Conservation (phyloP, 2,888 invertebrate genomes). For the Spisula solida region DNA sequence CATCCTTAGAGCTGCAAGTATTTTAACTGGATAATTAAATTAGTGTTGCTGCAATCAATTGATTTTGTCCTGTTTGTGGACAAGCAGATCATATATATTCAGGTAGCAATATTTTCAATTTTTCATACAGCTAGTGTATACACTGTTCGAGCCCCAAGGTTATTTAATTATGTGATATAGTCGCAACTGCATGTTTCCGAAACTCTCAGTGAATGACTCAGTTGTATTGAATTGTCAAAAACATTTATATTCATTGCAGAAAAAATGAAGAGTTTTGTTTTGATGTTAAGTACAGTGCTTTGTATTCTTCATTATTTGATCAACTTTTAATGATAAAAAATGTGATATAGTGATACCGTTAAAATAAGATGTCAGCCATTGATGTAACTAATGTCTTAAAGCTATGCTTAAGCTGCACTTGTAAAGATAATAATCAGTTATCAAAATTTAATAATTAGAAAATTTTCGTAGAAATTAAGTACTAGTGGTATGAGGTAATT, state of each 20-base stretch:
- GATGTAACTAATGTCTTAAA: background rate
- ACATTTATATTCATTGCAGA: background rate
- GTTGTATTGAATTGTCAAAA: background rate
- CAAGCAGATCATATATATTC: too few species aligned
- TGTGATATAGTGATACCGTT: background rate
- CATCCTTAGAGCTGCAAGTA: too few species aligned
- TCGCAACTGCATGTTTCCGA: too few species aligned
- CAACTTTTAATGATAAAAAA: background rate
- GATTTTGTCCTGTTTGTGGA: background rate
- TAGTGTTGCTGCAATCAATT: background rate
- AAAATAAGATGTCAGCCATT: background rate
- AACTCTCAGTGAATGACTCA: too few species aligned
- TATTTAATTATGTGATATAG: too few species aligned
- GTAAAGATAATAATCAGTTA: background rate
- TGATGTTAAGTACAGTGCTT: background rate
- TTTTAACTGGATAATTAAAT: background rate
- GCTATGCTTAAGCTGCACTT: background rate
- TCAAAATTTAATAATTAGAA: background rate
- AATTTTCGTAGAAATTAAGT: background rate
- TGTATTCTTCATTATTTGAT: background rate
- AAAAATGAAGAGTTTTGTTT: background rate
- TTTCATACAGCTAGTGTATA: too few species aligned
- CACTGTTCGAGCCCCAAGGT: too few species aligned
- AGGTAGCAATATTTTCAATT: too few species aligned
- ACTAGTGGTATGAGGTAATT: background rate